Base-by-base conservation (phyloP, 1,140 invertebrate species). In the Tenebrio molitor region DNA sequence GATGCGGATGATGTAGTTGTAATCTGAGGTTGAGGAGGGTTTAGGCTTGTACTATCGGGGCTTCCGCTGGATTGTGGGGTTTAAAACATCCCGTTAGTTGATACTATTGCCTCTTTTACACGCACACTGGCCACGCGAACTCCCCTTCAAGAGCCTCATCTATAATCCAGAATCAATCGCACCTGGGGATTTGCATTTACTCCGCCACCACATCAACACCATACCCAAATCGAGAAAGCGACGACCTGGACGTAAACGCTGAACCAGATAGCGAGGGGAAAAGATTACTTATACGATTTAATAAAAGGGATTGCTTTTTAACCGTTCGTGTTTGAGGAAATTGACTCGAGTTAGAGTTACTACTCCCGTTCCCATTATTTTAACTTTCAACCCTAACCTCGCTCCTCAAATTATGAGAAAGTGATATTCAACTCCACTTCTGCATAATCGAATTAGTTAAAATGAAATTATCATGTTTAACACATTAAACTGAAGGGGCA, bases 41-140 rank as follows among this genome's bases (percentile, higher is more conserved):
- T 67, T 69, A 69, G 29, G 53, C 64, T 66, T 39, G 46, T 69
- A 69, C 67, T 69, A 36, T 39, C 67, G 53, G 36, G 67, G 67
- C 67, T 69, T 69, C 67, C 53, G 44, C 36, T 50, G 67, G 67
- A 58, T 69, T 69, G 46, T 69, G 67, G 67, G 67, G 67, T 69
- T 69, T 69, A 53, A 53, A 69, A 69, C 67, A 69, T 69, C 67
- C 67, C 67, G 67, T 69, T 46, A 69, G 67, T 69, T 69, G 67
- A 69, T 69, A 69, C 67, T 53, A 66, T 66, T 66, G 64, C 64
- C 64, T 66, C 36, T 66, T 66, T 25, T 15, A 66, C 64, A 66
- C 63, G 39, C 64, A 66, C 64, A 66, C 39, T 44, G 19, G 42
- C 64, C 64, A 66, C 64, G 64, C 64, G 36, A 66, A 66, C 36